These are phyloP conservation scores for Agrotis clavis DNA, from an alignment of 2,888 invertebrate genomes.

Conservation along the genomic window DNA sequence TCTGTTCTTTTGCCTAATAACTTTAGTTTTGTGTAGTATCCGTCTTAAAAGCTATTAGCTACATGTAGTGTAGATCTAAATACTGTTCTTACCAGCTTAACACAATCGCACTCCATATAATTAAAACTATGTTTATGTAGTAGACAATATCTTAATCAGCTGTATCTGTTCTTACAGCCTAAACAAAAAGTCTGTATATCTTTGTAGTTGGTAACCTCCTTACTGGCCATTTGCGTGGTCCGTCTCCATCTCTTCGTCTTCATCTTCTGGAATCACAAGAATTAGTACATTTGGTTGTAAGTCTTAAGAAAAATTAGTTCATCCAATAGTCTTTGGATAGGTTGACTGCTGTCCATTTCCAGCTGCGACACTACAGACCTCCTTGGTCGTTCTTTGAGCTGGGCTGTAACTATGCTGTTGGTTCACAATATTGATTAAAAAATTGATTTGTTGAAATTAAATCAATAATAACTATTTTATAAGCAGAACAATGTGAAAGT, in stretches of 20 bases:
- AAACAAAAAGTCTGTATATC: conserved; percentile 53
- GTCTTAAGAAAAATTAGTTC: neutral
- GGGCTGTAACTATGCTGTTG: conserved; percentile 26
- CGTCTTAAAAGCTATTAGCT: conserved; percentile 71
- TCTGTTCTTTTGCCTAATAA: conserved; percentile 72
- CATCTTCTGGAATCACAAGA: conserved; percentile 85
- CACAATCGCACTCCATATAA: conserved; percentile 36
- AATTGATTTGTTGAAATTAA: neutral
- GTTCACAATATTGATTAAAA: no score
- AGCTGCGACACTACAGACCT: neutral
- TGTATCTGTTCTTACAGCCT: conserved; percentile 78
- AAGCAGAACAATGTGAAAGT: no score
- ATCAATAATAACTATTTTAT: neutral
- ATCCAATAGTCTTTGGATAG: neutral
- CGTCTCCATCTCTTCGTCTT: conserved; percentile 88
- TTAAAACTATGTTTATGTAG: conserved; percentile 31
- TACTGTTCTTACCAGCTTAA: conserved; percentile 82
- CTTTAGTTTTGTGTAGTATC: conserved; percentile 78
- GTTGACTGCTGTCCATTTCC: conserved; percentile 6
- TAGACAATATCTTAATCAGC: conserved; percentile 32
- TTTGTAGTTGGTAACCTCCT: conserved; percentile 69
- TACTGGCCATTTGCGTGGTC: conserved; percentile 84
- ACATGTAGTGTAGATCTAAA: conserved; percentile 63
- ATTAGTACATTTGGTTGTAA: conserved; percentile 47
- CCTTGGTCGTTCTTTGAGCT: conserved; percentile 9